phyloP scores from a whole-genome alignment of 2,888 invertebrate species.

The Morpho achilles region DNA sequence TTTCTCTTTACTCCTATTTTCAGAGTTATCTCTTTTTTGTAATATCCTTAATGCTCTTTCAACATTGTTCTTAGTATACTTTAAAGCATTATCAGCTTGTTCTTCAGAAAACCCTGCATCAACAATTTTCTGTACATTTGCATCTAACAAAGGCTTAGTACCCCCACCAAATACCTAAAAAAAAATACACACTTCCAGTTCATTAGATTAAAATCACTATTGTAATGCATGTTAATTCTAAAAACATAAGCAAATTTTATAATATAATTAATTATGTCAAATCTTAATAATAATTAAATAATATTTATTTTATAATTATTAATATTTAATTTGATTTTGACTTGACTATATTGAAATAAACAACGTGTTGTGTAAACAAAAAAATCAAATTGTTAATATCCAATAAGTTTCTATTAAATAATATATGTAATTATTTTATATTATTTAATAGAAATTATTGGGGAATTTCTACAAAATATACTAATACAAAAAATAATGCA shows the following conservation, averaged over 20 bases:
- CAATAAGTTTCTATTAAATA: no score
- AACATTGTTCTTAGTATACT: constrained; percentile 85
- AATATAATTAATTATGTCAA: no score
- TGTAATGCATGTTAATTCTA: not conserved
- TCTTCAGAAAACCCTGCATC: constrained; percentile 89
- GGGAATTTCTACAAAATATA: no score
- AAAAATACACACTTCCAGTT: not conserved
- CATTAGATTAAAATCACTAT: not conserved
- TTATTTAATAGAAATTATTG: no score
- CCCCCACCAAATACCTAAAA: constrained; percentile 81
- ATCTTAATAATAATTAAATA: no score
- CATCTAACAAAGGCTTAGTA: constrained; percentile 83
- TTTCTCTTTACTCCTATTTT: constrained; percentile 65
- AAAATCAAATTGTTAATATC: no score
- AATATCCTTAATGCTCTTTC: constrained; percentile 84
- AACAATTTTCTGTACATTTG: constrained; percentile 87
- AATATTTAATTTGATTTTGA: no score
- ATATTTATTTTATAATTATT: no score
- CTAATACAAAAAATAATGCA: not conserved
- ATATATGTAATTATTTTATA: no score
- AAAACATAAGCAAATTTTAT: no score
- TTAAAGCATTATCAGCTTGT: constrained; percentile 86
- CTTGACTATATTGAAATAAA: no score
- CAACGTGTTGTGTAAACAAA: no score
- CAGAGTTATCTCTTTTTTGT: constrained; percentile 77